Base-by-base conservation (phyloP, 2,888 invertebrate species). In the Drosophila paramelanica region DNA sequence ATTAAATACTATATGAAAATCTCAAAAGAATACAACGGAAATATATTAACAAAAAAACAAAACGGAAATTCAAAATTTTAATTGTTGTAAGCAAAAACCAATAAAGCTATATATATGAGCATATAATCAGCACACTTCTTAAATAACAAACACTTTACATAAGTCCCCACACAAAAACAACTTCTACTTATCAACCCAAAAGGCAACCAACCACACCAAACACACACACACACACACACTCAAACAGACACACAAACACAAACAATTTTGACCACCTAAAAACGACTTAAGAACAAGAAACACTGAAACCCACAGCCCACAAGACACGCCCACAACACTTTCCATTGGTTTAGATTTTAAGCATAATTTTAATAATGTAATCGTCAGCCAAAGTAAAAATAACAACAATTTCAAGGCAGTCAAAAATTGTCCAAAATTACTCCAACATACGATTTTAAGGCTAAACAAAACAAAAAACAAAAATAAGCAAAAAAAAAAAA, bases 321-420 rank as follows among this genome's bases (percentile, higher is more conserved):
- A 57, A 25, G 23, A 49, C 74, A 66, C 53, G 55, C 61, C 56
- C 66, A 75, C 70, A 70, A 70, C 59, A 66, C 73, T 77, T 90
- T 84, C 77, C 80, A 90, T 90, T 90, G 90, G 90, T 90, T 90
- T 90, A 90, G 90, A 90, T 84, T 90, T 89, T 90, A 90, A 90
- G 90, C 84, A 89, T 88, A 78, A 88, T 84, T 89, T 88, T 86
- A 75, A 73, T 72, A 88, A 88, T 72, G 79, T 88, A 89, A 81
- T 78, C 75, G 73, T 83, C 88, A 89, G 82, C 73, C 83, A 80
- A 73, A 89, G 51, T 61, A 59, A 70, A 66, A 41, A 66, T 17
- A 17, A 51, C 52, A 71, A 65, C 73, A 57, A 65, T 67, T 82
- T 88, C 57, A 62, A 53, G 75, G 73, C 83, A 84, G 79, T 75